phyloP scores from a whole-genome alignment of 2,888 invertebrate genomes.

The Megastigmus dorsalis region DNA sequence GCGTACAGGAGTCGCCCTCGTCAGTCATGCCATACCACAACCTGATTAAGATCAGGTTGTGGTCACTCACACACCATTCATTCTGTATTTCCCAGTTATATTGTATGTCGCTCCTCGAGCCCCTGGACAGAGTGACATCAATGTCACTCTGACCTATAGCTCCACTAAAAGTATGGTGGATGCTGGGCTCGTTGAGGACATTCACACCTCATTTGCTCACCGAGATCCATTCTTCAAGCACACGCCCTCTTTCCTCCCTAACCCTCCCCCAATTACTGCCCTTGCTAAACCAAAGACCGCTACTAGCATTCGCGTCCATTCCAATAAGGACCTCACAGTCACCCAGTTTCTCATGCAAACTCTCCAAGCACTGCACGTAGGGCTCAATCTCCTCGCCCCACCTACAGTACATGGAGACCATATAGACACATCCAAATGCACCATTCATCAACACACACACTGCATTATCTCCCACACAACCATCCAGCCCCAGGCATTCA shows the following conservation, averaged over 20 bases:
- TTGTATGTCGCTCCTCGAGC: neutral
- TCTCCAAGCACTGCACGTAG: conserved; percentile 27
- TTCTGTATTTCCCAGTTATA: neutral
- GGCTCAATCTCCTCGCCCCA: neutral
- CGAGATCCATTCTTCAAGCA: neutral
- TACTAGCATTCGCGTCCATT: conserved; percentile 55
- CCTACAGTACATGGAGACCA: conserved; percentile 49
- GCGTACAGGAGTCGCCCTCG: neutral
- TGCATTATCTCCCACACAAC: conserved; percentile 2
- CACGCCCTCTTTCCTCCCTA: neutral
- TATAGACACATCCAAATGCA: conserved; percentile 25
- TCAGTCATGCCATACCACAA: neutral
- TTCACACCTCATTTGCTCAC: neutral
- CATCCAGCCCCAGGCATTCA: conserved; percentile 3
- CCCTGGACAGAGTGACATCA: conserved; percentile 48
- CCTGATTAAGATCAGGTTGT: neutral
- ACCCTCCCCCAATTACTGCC: neutral
- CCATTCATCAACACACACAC: conserved; percentile 45
- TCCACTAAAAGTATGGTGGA: neutral
- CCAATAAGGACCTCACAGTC: conserved; percentile 40
- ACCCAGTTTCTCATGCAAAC: neutral
- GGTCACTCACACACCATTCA: neutral
- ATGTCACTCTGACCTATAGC: conserved; percentile 48
- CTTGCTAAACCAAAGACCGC: conserved; percentile 51
- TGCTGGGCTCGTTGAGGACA: neutral